A percentile compares a stretch with the other conserved stretches of the same genome.
These are phyloP conservation scores for Agonopterix arenella DNA, from an alignment of 2,888 invertebrate genomes.

Conservation along the genomic window DNA sequence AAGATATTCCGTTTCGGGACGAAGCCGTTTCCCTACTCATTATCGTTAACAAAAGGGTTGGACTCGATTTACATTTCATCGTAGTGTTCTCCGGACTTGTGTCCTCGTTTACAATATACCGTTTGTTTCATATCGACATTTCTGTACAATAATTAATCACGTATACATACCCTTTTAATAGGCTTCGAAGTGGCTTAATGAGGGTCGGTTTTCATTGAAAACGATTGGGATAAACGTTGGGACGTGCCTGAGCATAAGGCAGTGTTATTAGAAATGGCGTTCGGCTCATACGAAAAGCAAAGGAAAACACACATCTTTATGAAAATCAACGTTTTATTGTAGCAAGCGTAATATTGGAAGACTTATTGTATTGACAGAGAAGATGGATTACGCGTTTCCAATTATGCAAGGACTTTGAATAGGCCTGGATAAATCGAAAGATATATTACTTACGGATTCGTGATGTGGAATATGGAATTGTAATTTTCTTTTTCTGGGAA, in stretches of 20 bases:
- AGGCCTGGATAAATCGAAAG: conserved; percentile 15
- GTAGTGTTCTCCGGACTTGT: conserved; percentile 26
- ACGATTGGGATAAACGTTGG: conserved; percentile 5
- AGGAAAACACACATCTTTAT: conserved; percentile 20
- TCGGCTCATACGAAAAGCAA: conserved; percentile 1
- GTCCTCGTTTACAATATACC: conserved; percentile 21
- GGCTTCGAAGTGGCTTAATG: conserved; percentile 1
- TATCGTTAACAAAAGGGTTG: conserved; percentile 56
- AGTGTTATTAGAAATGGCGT: conserved; percentile 5
- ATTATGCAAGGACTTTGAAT: conserved; percentile 22
- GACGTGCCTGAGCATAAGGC: conserved; percentile 8
- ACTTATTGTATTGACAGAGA: conserved; percentile 20
- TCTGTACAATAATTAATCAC: conserved; percentile 21
- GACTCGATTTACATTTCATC: conserved; percentile 51
- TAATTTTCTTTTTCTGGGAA: too few species aligned
- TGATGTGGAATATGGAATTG: conserved; percentile 24
- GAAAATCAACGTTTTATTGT: conserved; percentile 25
- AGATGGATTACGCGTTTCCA: conserved; percentile 24
- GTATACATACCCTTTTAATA: conserved; percentile 7
- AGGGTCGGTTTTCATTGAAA: conserved; percentile 6
- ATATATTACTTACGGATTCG: conserved; percentile 18
- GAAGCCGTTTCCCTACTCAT: conserved; percentile 43
- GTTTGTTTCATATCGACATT: conserved; percentile 11
- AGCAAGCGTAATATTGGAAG: conserved; percentile 15
- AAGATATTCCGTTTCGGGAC: conserved; percentile 36